These are phyloP conservation scores for Nomada goodeniana DNA, from an alignment of 2,888 invertebrate species.

Conservation along the genomic window DNA sequence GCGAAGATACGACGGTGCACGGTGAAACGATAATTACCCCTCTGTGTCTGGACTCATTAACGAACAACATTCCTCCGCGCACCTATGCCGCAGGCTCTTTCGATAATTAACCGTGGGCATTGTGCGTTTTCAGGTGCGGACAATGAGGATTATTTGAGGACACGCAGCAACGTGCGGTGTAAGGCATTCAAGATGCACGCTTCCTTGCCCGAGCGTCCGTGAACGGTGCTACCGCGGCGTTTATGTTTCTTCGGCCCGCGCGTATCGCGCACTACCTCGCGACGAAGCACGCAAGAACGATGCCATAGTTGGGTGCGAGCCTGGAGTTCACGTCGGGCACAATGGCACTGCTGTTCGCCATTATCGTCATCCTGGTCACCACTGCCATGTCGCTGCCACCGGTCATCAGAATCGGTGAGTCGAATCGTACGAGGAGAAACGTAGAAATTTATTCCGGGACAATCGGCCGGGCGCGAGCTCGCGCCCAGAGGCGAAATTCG, in stretches of 20 bases:
- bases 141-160: slow-evolving; percentile 48
- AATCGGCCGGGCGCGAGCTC: background rate
- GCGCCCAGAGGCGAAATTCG: too few species aligned
- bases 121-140: slow-evolving; percentile 49
- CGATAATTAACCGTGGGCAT: background rate
- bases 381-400: slow-evolving; percentile 83
- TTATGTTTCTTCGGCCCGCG: slow-evolving; percentile 49
- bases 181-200: slow-evolving; percentile 60
- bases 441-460: background rate
- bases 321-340: slow-evolving; percentile 66
- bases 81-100: too few species aligned
- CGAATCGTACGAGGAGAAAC: background rate
- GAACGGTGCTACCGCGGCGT: slow-evolving; percentile 61
- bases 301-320: slow-evolving; percentile 68
- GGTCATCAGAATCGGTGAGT: slow-evolving; percentile 84
- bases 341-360: slow-evolving; percentile 83
- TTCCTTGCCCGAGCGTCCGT: slow-evolving; percentile 73
- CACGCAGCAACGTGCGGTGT: slow-evolving; percentile 23
- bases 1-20: background rate
- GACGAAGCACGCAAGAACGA: slow-evolving; percentile 59
- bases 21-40: too few species aligned
- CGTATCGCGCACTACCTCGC: slow-evolving; percentile 38
- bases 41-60: too few species aligned
- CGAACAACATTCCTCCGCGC: background rate
- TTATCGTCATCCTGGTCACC: slow-evolving; percentile 83